Percentiles rank a stretch among this genome's conserved stretches.
phyloP scores from a whole-genome alignment of 2,888 invertebrate species.

The Quadriops clusia region DNA sequence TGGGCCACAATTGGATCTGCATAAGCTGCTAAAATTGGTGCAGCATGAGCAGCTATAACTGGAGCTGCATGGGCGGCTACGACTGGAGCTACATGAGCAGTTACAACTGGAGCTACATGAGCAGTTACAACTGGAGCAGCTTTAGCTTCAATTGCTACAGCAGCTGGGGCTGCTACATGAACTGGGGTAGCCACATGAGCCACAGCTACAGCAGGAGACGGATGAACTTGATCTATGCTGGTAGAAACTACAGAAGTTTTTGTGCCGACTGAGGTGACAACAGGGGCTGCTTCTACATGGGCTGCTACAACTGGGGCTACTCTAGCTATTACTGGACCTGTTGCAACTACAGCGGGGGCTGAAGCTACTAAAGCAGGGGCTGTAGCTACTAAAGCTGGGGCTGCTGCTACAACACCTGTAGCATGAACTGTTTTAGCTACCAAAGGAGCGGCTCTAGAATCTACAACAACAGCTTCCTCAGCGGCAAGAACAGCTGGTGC shows the following conservation, averaged over 20 bases:
- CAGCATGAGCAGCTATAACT: neutral
- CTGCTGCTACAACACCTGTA: conserved; percentile 6
- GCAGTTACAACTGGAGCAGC: neutral
- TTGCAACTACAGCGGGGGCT: conserved; percentile 7
- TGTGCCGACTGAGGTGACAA: too few species aligned
- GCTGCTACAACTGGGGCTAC: neutral
- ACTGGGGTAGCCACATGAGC: conserved; percentile 1
- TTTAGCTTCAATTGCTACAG: neutral
- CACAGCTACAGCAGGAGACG: too few species aligned
- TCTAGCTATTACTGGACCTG: conserved; percentile 8
- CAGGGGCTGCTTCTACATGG: neutral
- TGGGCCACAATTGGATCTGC: neutral
- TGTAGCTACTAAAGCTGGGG: conserved; percentile 8
- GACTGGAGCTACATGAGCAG: conserved; percentile 1
- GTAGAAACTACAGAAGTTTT: too few species aligned
- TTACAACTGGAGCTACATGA: neutral
- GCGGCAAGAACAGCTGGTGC: too few species aligned
- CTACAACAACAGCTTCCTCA: conserved; percentile 9
- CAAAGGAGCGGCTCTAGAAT: conserved; percentile 10
- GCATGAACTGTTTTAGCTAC: conserved; percentile 8
- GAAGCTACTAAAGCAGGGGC: conserved; percentile 6
- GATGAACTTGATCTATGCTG: too few species aligned
- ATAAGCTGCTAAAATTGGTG: neutral
- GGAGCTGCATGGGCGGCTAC: neutral
- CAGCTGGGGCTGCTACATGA: neutral